phyloP scores from a whole-genome alignment of 2,113 vertebrate species.

The Nycticorax nycticorax region DNA sequence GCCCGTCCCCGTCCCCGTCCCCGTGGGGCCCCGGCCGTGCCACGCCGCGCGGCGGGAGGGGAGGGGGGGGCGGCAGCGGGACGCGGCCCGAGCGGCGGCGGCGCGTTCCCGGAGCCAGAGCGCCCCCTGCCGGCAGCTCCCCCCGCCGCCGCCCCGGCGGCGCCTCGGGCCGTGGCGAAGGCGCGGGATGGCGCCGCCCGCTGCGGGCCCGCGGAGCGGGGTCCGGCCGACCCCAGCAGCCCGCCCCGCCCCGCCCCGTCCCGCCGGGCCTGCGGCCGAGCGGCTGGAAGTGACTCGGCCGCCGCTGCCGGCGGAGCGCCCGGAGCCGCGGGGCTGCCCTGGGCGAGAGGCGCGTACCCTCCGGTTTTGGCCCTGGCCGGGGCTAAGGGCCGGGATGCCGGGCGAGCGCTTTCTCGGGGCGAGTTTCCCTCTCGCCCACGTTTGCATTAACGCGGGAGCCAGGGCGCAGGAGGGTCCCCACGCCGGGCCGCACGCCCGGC shows the following conservation, averaged over 20 bases:
- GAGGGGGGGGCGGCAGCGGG: no score
- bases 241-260: no score
- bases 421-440: accelerated
- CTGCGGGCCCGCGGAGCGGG: background rate
- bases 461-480: background rate
- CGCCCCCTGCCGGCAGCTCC: slow-evolving; percentile 75
- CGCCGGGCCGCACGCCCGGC: background rate
- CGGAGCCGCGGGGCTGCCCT: background rate
- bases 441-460: accelerated
- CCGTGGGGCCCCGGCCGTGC: background rate
- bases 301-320: background rate
- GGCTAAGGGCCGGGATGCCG: background rate
- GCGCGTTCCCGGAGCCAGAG: slow-evolving; percentile 73
- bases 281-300: no score
- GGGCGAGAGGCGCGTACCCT: background rate
- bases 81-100: background rate
- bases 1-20: background rate
- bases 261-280: background rate
- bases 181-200: background rate
- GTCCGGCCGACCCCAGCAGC: background rate
- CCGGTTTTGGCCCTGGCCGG: accelerated
- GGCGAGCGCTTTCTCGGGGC: no score
- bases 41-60: background rate
- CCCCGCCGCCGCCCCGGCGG: background rate
- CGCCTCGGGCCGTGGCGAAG: no score